These are phyloP conservation scores for Chaitophorus viminalis DNA, from an alignment of 2,888 invertebrate genomes.

Conservation along the genomic window DNA sequence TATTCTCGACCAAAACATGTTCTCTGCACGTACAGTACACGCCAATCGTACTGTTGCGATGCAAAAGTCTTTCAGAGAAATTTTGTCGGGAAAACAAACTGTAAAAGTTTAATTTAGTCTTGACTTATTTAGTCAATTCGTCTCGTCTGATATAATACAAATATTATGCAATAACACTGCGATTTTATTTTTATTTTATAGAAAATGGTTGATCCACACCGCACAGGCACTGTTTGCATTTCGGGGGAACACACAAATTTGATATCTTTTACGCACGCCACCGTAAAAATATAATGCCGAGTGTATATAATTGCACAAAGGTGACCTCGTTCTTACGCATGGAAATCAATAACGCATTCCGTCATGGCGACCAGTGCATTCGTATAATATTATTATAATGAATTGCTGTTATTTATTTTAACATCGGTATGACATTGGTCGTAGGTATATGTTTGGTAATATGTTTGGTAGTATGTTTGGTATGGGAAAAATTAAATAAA, in stretches of 20 bases:
- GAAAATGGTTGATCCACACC: not conserved
- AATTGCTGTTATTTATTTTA: not conserved
- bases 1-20: not conserved
- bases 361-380: not conserved
- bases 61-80: not conserved
- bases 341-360: constrained; percentile 42
- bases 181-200: not conserved
- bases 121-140: no score
- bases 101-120: not conserved
- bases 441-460: no score
- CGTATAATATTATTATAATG: no score
- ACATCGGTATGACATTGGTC: not conserved
- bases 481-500: not conserved
- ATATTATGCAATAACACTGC: no score
- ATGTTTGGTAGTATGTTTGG: not conserved
- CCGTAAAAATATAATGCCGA: constrained; percentile 2
- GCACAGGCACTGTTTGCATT: not conserved
- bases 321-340: not conserved
- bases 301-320: constrained; percentile 35
- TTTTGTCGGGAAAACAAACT: not conserved
- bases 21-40: not conserved
- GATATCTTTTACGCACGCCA: constrained; percentile 33
- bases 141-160: no score
- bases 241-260: not conserved
- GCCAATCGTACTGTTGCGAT: not conserved